Evolutionary conservation across 1,140 invertebrate genomes (phyloP), one percentile per base, ranked within the genome.

Genomic region (Gonatopus flavifemur): DNA sequence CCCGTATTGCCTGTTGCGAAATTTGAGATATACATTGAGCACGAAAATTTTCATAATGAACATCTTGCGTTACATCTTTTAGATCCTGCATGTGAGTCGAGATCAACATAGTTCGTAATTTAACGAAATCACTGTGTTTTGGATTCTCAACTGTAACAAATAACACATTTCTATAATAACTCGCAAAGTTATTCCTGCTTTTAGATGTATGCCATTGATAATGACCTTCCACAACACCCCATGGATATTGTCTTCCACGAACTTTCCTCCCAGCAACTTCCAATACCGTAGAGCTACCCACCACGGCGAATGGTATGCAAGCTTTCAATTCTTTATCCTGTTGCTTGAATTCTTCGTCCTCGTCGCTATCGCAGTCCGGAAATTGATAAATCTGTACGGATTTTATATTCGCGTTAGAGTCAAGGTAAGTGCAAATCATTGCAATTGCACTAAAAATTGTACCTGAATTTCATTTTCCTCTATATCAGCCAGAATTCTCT

Each of bases 191-290:
- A 6, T 7, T 36, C 10, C 19, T 18, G 9, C n/a, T 33, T n/a
- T 33, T 33, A 30, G n/a, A 41, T n/a, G 39, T 21, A 25, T 22
- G n/a, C n/a, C n/a, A n/a, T n/a, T n/a, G n/a, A n/a, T n/a, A n/a
- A n/a, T n/a, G n/a, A 90, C 88, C 88, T 83, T 98, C 96, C 2
- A 98, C 96, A 30, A 96, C 88, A 13, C 97, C 97, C 96, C 96
- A 99, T 0, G 96, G 95, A 79, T 98, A 98, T 68, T 96, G 89
- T 3, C 96, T 82, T 8, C 94, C 95, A 47, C 94, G 83, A 22
- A 95, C 87, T 70, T 91, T 89, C 61, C 86, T 86, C 1, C 93
- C 93, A n/a, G 88, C 88, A 2, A 94, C 87, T 72, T 98, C 94
- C 8, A 97, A 82, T n/a, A 96, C 88, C 13, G 88, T 91, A 49